Percentiles rank a stretch among this genome's conserved stretches.
phyloP scores from a whole-genome alignment of 92 coral and sea anemone genomes.

The Palythoa caribaeorum region DNA sequence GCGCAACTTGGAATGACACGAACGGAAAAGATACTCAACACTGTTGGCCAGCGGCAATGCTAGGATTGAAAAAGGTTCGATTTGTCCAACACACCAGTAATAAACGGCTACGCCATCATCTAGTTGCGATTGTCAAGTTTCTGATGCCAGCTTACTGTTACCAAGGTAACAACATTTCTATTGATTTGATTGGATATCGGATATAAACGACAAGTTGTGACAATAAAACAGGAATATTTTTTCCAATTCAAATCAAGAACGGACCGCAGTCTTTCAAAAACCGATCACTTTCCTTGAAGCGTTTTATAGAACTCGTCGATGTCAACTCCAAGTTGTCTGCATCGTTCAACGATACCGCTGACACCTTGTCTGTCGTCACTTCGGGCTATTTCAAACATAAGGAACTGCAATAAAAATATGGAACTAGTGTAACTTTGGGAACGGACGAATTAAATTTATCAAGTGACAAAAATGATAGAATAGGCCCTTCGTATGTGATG shows the following conservation, averaged over 20 bases:
- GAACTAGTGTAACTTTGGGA: conserved; percentile 22
- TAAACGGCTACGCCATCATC: background rate
- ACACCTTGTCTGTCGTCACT: conserved; percentile 67
- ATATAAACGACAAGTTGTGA: background rate
- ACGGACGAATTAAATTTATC: background rate
- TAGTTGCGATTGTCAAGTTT: too few species aligned
- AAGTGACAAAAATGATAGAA: background rate
- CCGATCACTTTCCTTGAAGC: conserved; percentile 74
- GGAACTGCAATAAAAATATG: conserved; percentile 76
- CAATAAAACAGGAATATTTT: background rate
- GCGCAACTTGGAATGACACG: too few species aligned
- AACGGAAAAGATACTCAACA: too few species aligned
- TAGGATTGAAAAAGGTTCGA: background rate
- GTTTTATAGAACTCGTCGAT: conserved; percentile 80
- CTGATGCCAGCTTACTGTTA: background rate
- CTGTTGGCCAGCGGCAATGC: too few species aligned
- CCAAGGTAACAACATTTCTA: background rate
- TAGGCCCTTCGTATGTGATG: too few species aligned
- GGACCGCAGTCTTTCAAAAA: background rate
- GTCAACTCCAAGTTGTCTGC: conserved; percentile 76
- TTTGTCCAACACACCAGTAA: too few species aligned
- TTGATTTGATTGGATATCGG: background rate
- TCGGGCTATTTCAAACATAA: conserved; percentile 91
- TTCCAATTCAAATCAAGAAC: background rate
- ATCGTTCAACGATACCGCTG: conserved; percentile 64